Evolutionary conservation across 1,140 invertebrate species (phyloP).

Genomic region (Amyelois transitella): DNA sequence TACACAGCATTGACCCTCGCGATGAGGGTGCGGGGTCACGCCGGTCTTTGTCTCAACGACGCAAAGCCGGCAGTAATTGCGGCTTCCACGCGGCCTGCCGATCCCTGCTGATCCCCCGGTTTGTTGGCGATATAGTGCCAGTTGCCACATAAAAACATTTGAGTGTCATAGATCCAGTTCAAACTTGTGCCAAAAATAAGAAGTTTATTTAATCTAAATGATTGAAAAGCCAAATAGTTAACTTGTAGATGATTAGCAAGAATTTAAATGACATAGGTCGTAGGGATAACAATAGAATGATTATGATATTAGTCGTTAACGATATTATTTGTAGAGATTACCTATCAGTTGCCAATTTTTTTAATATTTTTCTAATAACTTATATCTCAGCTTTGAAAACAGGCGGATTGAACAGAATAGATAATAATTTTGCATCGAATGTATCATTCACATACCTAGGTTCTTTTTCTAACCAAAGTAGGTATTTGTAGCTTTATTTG

Average conservation of each 20-base stretch:
- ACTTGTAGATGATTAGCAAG: too few species aligned
- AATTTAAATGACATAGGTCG: too few species aligned
- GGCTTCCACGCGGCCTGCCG: slow-evolving; percentile 36
- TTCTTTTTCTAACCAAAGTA: background rate
- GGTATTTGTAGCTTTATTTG: background rate
- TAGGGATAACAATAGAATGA: too few species aligned
- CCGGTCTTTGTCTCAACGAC: slow-evolving; percentile 18
- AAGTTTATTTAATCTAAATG: too few species aligned
- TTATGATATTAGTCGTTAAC: too few species aligned
- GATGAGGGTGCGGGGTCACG: slow-evolving; percentile 27
- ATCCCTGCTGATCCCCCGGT: slow-evolving; percentile 31
- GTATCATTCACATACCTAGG: background rate
- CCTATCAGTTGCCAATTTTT: too few species aligned
- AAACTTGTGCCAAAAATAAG: background rate
- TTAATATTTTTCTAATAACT: too few species aligned
- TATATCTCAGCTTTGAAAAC: too few species aligned
- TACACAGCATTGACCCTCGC: slow-evolving; percentile 29
- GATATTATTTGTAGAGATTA: too few species aligned
- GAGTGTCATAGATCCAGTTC: background rate
- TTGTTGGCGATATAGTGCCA: slow-evolving; percentile 25
- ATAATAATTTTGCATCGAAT: too few species aligned
- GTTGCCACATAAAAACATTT: background rate
- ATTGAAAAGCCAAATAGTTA: too few species aligned
- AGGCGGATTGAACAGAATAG: too few species aligned
- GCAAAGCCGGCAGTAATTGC: slow-evolving; percentile 53